Base-by-base conservation (phyloP, 2,797 vertebrate species). In the Melanogrammus aeglefinus region DNA sequence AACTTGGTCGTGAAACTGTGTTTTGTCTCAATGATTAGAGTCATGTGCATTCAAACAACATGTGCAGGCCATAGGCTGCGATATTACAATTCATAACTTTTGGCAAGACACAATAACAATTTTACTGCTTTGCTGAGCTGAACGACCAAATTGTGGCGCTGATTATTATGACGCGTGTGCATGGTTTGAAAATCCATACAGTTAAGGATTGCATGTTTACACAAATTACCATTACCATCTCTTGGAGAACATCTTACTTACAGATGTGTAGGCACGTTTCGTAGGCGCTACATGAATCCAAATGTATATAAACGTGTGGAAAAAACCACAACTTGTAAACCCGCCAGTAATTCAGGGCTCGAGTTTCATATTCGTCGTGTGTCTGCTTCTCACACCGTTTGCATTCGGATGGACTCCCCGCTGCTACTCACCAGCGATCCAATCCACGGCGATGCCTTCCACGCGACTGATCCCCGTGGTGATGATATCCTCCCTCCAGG, bases 381-480 rank as follows among this genome's bases (percentile, higher is more conserved):
- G 4, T 73, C 75, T 73, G 24, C 69, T 70, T 24, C 66, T 29
- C n/a, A 24, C n/a, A 29, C n/a, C n/a, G 66, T 13, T 29, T 16
- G 31, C n/a, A 73, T 73, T 4, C 16, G 14, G 18, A 73, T 9
- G 41, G 35, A 84, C 29, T 73, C 7, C 9, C 51, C 73, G 21
- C 44, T 3, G 13, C 63, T 72, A 92, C 93, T 84, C 77, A 99
- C 98, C 98, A 81, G 97, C 97, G 27, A 99, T 98, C 98, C 98
- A 99, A 90, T 99, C 98, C 33, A 99, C 93, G 4, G 98, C 96
- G 39, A 99, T 97, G 84, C 97, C 97, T 92, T 99, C 97, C 31
- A 99, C 98, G 83, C 98, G 93, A 86, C 97, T 98, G 90, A 99
- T 92, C 75, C 98, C 98, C 6, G 96, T 99, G 16, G 97, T 97